Conservation (phyloP, 2,113 vertebrate species). For the Pachyramphus minor region DNA sequence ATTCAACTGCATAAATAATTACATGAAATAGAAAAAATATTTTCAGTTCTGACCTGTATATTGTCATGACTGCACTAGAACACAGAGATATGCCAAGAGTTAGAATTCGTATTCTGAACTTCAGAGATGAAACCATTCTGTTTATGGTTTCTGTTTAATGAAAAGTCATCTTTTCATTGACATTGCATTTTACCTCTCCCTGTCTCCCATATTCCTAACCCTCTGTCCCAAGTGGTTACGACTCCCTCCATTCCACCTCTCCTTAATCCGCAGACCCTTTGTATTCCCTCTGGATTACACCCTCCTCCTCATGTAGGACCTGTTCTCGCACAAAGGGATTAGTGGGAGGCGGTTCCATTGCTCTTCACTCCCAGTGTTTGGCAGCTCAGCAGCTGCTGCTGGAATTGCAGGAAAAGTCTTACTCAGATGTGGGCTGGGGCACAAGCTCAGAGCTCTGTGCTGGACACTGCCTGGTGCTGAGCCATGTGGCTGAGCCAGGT, state of each 20-base stretch:
- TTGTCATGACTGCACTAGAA: background rate
- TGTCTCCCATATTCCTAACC: background rate
- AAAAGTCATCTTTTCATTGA: background rate
- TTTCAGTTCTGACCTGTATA: background rate
- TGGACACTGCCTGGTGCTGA: background rate
- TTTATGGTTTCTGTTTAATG: too few relatives aligned
- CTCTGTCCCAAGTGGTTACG: background rate
- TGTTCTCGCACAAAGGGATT: background rate
- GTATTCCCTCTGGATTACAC: background rate
- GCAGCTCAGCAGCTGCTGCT: background rate
- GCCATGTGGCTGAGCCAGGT: background rate
- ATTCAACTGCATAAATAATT: background rate
- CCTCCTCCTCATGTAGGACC: background rate
- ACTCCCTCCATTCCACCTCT: background rate
- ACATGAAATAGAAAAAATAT: background rate
- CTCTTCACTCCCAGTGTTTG: background rate
- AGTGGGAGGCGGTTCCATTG: background rate
- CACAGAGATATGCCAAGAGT: background rate
- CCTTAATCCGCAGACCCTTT: background rate
- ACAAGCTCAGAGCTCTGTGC: background rate
- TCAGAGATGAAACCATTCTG: background rate
- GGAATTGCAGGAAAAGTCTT: background rate
- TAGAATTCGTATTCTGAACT: background rate
- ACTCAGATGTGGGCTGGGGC: background rate
- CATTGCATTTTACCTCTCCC: background rate